A percentile compares a stretch with the other conserved stretches of the same genome.
These are phyloP conservation scores for Lepidocyrtinus sp. DNA, from an alignment of 2,888 invertebrate genomes.

Conservation along the genomic window DNA sequence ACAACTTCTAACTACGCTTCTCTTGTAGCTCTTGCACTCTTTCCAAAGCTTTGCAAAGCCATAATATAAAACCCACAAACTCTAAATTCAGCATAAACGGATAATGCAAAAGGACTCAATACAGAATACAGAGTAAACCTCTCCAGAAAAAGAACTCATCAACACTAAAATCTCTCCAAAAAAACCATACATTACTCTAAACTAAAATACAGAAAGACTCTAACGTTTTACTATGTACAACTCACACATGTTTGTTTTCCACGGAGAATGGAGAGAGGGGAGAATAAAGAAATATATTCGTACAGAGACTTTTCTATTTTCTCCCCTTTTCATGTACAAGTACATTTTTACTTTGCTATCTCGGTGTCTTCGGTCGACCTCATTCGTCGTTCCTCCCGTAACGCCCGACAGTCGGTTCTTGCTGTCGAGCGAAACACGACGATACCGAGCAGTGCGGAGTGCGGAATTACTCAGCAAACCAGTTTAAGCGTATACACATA, in stretches of 20 bases:
- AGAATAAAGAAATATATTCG: background rate
- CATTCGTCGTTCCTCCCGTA: conserved; percentile 56
- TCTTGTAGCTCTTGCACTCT: no score
- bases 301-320: background rate
- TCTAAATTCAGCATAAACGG: no score
- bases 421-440: conserved; percentile 54
- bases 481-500: no score
- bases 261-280: background rate
- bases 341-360: background rate
- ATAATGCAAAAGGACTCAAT: no score
- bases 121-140: no score
- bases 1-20: no score
- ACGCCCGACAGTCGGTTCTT: conserved; percentile 59
- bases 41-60: no score
- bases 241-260: background rate
- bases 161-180: no score
- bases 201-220: no score
- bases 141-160: no score
- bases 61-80: no score
- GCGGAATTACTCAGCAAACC: background rate
- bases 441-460: background rate
- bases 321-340: background rate
- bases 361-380: conserved; percentile 51
- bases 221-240: background rate
- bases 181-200: no score